Evolutionary conservation across 53 echinoderm and acorn worm genomes (phyloP), one percentile per base, ranked within the genome.

Genomic region (Holothuria leucospilota): DNA sequence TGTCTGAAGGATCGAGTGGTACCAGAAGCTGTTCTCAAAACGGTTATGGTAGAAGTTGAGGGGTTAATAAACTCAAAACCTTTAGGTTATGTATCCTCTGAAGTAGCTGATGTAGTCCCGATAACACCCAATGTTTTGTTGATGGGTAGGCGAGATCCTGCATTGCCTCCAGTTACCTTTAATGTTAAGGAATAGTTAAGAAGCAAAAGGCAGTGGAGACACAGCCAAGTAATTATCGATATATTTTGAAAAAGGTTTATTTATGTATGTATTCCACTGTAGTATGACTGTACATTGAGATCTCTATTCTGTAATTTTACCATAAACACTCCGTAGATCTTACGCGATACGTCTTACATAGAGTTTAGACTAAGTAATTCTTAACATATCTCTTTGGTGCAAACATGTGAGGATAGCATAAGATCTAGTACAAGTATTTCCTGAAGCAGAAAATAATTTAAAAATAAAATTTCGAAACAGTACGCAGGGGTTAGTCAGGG

Each of bases 181-280:
- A 26, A 78, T 23, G 53, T 42, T 8, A 59, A 42, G 10, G 82
- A 90, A 13, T 68, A 69, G 16, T 20, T 71, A 8, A 85, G 71
- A 53, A 69, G 90, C 20, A 68, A 69, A 25, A 68, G 69, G 15
- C 86, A 78, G 34, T 86, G 86, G 86, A 49, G 60, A 20, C 90
- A 90, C 63, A 81, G 90, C 28, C 82, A 86, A 30, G 86, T 90
- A 4, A 69, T 90, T 41, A 72, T 63, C 1, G 86, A 90, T 49
- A 67, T 86, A 0, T 90, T 90, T 77, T 90, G 81, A 86, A 24
- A 29, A 68, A 79, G 74, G 16, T 71, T 69, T 69, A 69, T 77
- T 14, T 58, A 42, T 39, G 60, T 49, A 67, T 78, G 69, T 42
- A 6, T n/a, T n/a, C n/a, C n/a, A n/a, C n/a, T n/a, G n/a, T n/a